phyloP scores from a whole-genome alignment of 2,113 vertebrate species.

The Heliornis fulica region DNA sequence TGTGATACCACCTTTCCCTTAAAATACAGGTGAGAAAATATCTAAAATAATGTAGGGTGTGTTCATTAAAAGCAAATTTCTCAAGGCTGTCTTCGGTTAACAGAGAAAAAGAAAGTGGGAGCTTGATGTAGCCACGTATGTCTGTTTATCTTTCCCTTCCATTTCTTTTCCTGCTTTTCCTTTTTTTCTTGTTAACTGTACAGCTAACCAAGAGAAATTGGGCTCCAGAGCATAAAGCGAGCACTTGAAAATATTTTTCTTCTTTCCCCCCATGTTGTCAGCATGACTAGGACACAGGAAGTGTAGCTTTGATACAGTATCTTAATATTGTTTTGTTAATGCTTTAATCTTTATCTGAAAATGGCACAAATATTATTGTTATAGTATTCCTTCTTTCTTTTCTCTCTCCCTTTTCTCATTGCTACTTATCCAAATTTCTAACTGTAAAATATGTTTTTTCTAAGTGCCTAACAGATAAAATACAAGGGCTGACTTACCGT shows the following conservation, averaged over 20 bases:
- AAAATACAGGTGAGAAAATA: neutral
- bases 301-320: neutral
- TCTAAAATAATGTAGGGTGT: neutral
- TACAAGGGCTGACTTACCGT: neutral
- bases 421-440: too few relatives aligned
- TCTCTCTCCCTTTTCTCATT: neutral
- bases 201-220: neutral
- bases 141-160: neutral
- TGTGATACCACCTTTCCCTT: neutral
- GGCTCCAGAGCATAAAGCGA: neutral
- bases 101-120: neutral
- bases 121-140: neutral
- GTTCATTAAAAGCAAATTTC: neutral
- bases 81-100: neutral
- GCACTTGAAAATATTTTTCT: neutral
- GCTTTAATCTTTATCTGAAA: neutral
- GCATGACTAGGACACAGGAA: neutral
- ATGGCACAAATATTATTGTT: neutral
- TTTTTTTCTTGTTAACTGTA: neutral
- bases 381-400: neutral
- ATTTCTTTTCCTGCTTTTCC: neutral
- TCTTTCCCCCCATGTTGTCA: neutral
- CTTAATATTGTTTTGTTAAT: neutral
- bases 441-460: accelerated
- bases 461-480: neutral